Evolutionary conservation across 2,888 invertebrate species (phyloP).

Genomic region (Spatulosminthurus flaviceps): DNA sequence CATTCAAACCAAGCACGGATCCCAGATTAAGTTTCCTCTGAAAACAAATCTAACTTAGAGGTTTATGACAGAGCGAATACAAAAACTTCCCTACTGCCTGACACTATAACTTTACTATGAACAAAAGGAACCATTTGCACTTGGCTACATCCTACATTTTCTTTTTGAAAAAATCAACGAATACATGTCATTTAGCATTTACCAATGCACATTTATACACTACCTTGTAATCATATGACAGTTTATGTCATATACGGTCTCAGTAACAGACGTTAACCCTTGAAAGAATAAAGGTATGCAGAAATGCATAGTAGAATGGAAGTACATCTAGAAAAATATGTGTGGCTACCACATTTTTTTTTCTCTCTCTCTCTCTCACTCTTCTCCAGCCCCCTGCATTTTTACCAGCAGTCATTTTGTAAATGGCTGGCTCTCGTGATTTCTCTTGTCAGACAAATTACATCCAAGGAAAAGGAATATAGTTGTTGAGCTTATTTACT

Average conservation of each 20-base stretch:
- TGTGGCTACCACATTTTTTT: not conserved
- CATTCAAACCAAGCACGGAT: constrained; percentile 32
- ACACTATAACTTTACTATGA: too few relatives aligned
- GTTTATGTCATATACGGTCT: too few relatives aligned
- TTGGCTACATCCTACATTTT: too few relatives aligned
- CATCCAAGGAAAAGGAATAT: not conserved
- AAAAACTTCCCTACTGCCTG: constrained; percentile 34
- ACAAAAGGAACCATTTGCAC: too few relatives aligned
- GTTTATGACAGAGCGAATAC: constrained; percentile 31
- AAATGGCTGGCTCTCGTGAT: constrained; percentile 29
- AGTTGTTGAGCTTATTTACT: not conserved
- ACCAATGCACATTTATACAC: too few relatives aligned
- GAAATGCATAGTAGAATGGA: too few relatives aligned
- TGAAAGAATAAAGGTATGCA: too few relatives aligned
- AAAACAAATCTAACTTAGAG: constrained; percentile 38
- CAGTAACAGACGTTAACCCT: too few relatives aligned
- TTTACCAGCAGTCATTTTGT: constrained; percentile 33
- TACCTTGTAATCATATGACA: too few relatives aligned
- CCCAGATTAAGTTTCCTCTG: constrained; percentile 43
- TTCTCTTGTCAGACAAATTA: constrained; percentile 33
- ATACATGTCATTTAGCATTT: too few relatives aligned
- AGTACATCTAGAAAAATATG: not conserved
- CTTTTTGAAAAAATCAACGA: too few relatives aligned
- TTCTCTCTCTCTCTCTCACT: not conserved
- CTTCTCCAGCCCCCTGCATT: constrained; percentile 12